Conservation (phyloP, 1,140 invertebrate genomes). For the Drosophila cardini region DNA sequence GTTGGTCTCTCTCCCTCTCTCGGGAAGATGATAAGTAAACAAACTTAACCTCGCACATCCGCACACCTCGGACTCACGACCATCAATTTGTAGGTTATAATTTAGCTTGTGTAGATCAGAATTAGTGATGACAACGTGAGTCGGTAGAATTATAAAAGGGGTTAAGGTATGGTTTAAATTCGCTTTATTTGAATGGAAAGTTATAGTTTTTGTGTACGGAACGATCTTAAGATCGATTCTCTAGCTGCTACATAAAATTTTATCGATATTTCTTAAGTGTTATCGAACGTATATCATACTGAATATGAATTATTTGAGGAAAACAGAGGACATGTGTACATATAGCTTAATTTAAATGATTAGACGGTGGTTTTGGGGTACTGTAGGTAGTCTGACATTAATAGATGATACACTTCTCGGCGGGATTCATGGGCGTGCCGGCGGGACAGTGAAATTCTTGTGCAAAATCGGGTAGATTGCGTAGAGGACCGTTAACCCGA, state of each 20-base stretch:
- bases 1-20: background rate
- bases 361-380: no score
- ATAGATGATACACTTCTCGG: constrained; percentile 72
- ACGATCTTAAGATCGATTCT: no score
- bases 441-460: constrained; percentile 66
- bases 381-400: constrained; percentile 14
- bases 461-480: constrained; percentile 66
- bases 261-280: no score
- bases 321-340: background rate
- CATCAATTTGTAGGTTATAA: constrained; percentile 11
- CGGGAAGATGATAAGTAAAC: constrained; percentile 59
- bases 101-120: constrained; percentile 1
- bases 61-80: background rate
- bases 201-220: no score
- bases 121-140: background rate
- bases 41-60: constrained; percentile 46
- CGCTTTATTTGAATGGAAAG: no score
- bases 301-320: no score
- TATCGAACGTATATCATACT: no score
- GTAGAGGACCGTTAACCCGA: constrained; percentile 66
- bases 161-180: no score
- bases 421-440: constrained; percentile 74
- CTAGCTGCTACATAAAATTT: no score
- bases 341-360: background rate
- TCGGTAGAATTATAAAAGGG: no score